Percentiles rank a stretch among this genome's conserved stretches.
Evolutionary conservation across 2,888 invertebrate genomes (phyloP).

Genomic region (Slavum lentiscoides): DNA sequence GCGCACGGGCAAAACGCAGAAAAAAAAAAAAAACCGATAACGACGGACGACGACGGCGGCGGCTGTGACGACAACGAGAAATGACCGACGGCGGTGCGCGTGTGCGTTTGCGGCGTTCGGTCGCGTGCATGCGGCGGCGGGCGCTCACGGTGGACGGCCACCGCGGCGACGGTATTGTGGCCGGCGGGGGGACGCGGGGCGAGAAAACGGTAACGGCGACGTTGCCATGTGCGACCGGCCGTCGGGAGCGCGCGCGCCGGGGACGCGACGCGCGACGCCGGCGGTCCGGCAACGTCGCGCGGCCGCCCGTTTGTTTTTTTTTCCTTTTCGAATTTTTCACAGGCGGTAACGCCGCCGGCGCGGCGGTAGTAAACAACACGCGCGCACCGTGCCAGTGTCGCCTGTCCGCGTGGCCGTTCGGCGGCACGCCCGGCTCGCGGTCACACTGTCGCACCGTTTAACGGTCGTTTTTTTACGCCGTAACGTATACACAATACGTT

Average conservation of each 20-base stretch:
- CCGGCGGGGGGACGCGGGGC: slow-evolving; percentile 10
- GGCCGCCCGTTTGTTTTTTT: too few relatives aligned
- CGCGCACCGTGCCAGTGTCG: background rate
- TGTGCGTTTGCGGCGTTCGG: background rate
- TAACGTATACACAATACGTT: too few relatives aligned
- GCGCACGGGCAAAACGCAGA: background rate
- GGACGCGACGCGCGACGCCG: slow-evolving; percentile 9
- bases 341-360: background rate
- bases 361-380: too few relatives aligned
- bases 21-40: background rate
- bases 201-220: slow-evolving; percentile 49
- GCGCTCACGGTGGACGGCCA: too few relatives aligned
- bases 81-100: slow-evolving; percentile 17
- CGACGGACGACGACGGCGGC: background rate
- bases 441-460: slow-evolving; percentile 5
- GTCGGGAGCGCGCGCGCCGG: background rate
- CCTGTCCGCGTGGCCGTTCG: background rate
- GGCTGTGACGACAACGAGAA: background rate
- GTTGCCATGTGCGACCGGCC: slow-evolving; percentile 45
- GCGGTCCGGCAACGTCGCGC: background rate
- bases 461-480: background rate
- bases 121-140: background rate
- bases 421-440: background rate
- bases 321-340: too few relatives aligned
- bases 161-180: background rate